Base-by-base conservation (phyloP, 92 coral and sea anemone genomes). In the Parazoanthus swiftii region DNA sequence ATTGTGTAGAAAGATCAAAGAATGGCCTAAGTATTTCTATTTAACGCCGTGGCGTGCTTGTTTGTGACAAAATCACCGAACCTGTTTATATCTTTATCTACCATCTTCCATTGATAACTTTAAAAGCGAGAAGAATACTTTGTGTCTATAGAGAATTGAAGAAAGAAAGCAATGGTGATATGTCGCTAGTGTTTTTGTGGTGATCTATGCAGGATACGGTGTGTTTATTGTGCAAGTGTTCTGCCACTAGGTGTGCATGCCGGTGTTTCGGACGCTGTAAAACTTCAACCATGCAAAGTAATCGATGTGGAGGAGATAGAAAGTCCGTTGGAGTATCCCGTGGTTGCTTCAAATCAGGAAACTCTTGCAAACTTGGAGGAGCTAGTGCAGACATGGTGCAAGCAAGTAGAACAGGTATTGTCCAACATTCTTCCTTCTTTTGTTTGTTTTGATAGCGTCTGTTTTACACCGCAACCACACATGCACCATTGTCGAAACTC, bases 331-430 rank as follows among this genome's bases (percentile, higher is more conserved):
- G 98, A 91, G 59, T 93, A 90, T n/a, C 98, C 92, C 44, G 93
- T 93, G 9, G 20, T 95, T 39, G 98, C 94, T 70, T 89, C 91
- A 71, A 93, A 88, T 85, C 93, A 87, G 90, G 98, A 95, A 48
- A 89, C 88, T 21, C 92, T 95, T 29, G 39, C 78, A 43, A 88
- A 86, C 42, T 93, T 95, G 15, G 98, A 95, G 58, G 98, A 95
- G 26, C 92, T 95, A 26, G 94, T 93, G 54, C 94, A 93, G 78
- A 86, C 94, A 25, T 95, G 98, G 98, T 95, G 96, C 85, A 95
- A 93, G 79, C 98, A 95, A 85, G 89, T 95, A 33, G 98, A 95
- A 79, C 92, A 91, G 94, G 98, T 94, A 91, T 20, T 20, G 70
- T 63, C 1, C 8, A 58, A 15, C 66, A 15, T 58, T 4, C 8